Evolutionary conservation across 2,888 invertebrate genomes (phyloP), one percentile per base, ranked within the genome.

Genomic region (Sesamia inferens): DNA sequence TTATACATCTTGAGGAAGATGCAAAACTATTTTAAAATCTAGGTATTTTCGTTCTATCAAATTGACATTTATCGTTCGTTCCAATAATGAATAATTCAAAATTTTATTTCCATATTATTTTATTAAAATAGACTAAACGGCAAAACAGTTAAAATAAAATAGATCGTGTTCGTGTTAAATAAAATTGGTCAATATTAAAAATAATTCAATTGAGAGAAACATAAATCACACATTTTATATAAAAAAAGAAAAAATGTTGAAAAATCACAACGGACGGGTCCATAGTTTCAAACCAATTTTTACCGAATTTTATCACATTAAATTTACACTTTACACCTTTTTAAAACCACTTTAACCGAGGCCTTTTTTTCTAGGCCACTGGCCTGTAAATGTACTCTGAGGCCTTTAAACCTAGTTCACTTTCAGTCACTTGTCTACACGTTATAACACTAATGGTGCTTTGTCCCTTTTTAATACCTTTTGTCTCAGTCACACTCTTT

Each of bases 1-100:
- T 93, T 93, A 90, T 89, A 90, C 91, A 92, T 86, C 92, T 89
- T 89, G 76, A 10, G 78, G 74, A 88, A 91, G 90, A 92, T 90
- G 90, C 82, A 89, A 88, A 89, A 87, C 87, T 88, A 88, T 77
- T 86, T 80, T 84, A 84, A 83, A 79, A 73, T 66, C 77, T 86
- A 84, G 54, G 31, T 59, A 54, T 76, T 70, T 85, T 81, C 81
- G 85, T 77, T 88, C 81, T 87, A 86, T 84, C 75, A 88, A 92
- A 92, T 92, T 92, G 92, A 92, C 92, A 88, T 88, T 83, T 59
- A 88, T 84, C 74, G 68, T 82, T 82, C 70, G 61, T 78, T 62
- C 66, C 62, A 79, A n/a, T 78, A 82, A 76, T 75, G 68, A 79
- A 76, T 73, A 67, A 65, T 72, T 67, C 7, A 71, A 68, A 44